A percentile compares a stretch with the other conserved stretches of the same genome.
Evolutionary conservation across 2,888 invertebrate genomes (phyloP).

Genomic region (Apantesis nais): DNA sequence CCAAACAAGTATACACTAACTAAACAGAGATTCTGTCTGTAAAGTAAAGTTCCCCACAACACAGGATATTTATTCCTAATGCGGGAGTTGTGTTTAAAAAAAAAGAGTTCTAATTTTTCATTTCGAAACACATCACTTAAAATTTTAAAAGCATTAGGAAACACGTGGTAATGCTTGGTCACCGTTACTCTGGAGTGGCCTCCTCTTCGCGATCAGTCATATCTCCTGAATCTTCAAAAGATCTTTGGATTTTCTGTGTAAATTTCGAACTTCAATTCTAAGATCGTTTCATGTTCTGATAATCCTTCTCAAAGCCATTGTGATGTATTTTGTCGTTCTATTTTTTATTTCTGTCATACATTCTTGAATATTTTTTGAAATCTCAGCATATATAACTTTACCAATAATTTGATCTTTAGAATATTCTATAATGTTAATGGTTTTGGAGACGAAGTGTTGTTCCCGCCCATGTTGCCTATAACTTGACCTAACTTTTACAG

Average conservation of each 20-base stretch:
- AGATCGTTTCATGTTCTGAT: conserved; percentile 54
- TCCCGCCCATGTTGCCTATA: conserved; percentile 55
- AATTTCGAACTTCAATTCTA: conserved; percentile 60
- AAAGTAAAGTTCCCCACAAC: no score
- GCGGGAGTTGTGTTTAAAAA: no score
- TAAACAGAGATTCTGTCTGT: conserved; percentile 50
- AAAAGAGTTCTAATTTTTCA: conserved; percentile 50
- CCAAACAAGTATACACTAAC: conserved; percentile 47
- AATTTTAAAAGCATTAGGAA: conserved; percentile 84
- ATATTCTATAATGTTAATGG: conserved; percentile 77
- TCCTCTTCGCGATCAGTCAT: conserved; percentile 24
- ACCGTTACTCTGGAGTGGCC: conserved; percentile 84
- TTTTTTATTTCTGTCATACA: conserved; percentile 69
- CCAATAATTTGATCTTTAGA: conserved; percentile 74
- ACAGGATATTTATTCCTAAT: no score
- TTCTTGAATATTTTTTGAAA: conserved; percentile 61
- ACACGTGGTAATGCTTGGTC: conserved; percentile 87
- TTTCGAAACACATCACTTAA: conserved; percentile 51
- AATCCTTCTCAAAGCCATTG: conserved; percentile 44
- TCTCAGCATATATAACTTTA: conserved; percentile 53
- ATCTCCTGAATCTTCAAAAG: conserved; percentile 52
- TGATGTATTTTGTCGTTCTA: conserved; percentile 44
- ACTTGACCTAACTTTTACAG: conserved; percentile 66
- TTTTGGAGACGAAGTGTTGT: conserved; percentile 64
- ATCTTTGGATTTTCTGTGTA: conserved; percentile 56